Percentiles rank a stretch among this genome's conserved stretches.
phyloP scores from a whole-genome alignment of 2,888 invertebrate species.

The Archaeoteleia sp. region DNA sequence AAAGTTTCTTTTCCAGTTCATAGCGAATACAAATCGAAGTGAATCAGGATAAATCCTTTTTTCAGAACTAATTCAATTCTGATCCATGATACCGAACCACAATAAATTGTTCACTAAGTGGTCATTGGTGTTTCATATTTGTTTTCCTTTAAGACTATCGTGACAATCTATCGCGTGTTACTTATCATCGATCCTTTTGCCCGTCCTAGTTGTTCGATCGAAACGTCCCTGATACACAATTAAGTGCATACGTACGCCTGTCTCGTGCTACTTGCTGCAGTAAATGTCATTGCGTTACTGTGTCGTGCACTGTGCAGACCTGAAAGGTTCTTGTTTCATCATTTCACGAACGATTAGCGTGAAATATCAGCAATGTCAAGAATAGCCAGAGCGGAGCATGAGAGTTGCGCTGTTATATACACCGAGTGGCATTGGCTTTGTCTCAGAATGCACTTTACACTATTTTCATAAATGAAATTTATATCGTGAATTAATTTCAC shows the following conservation, averaged over 20 bases:
- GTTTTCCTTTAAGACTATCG: not conserved
- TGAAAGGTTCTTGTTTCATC: conserved; percentile 24
- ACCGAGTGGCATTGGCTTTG: conserved; percentile 16
- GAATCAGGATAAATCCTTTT: no score
- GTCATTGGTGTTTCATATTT: no score
- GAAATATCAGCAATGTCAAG: conserved; percentile 24
- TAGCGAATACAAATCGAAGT: no score
- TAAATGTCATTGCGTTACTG: conserved; percentile 28
- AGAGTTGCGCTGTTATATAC: not conserved
- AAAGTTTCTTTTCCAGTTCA: no score
- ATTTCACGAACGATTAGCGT: conserved; percentile 15
- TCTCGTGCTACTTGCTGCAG: conserved; percentile 12
- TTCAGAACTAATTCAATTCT: no score
- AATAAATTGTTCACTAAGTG: no score
- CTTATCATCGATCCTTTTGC: conserved; percentile 3
- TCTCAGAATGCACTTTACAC: not conserved
- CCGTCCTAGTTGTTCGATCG: conserved; percentile 1
- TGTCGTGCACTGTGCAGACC: not conserved
- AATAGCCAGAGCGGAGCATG: not conserved
- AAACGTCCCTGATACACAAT: conserved; percentile 14
- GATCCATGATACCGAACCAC: no score
- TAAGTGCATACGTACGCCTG: conserved; percentile 1
- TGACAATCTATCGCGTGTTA: conserved; percentile 7
- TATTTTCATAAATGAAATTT: no score
- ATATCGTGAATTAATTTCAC: no score